phyloP scores from a whole-genome alignment of 1,140 invertebrate species.

The Harpegnathos saltator region DNA sequence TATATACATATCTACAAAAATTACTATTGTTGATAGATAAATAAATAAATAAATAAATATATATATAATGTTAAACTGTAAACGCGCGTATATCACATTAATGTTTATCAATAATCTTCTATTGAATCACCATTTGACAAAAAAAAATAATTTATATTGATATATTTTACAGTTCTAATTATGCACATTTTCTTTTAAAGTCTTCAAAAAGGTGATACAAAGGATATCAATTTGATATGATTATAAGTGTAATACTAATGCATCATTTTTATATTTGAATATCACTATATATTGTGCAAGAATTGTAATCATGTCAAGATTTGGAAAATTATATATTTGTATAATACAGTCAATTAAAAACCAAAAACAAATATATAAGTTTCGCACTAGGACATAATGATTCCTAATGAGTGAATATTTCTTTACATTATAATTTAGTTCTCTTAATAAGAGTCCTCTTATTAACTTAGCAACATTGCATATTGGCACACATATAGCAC shows the following conservation, averaged over 20 bases:
- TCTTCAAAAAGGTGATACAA: slow-evolving; percentile 34
- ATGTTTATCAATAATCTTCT: slow-evolving; percentile 39
- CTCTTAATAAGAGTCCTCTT: slow-evolving; percentile 20
- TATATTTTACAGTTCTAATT: slow-evolving; percentile 9
- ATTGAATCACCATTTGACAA: slow-evolving; percentile 34
- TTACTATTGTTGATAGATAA: not conserved
- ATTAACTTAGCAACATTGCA: slow-evolving; percentile 6
- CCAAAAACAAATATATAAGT: not conserved
- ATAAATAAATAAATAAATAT: no score
- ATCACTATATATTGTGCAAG: slow-evolving; percentile 29
- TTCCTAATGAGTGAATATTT: no score
- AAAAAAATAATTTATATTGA: slow-evolving; percentile 44
- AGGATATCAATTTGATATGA: slow-evolving; percentile 27
- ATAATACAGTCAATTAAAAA: slow-evolving; percentile 21
- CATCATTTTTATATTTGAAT: not conserved
- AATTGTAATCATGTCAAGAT: slow-evolving; percentile 27
- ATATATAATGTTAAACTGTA: not conserved
- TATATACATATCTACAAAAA: not conserved
- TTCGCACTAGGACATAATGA: slow-evolving; percentile 8
- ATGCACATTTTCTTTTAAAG: slow-evolving; percentile 24
- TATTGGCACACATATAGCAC: not conserved
- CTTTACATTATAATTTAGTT: slow-evolving; percentile 3
- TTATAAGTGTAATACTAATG: not conserved
- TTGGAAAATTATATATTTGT: slow-evolving; percentile 15
- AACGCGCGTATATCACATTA: not conserved